Conservation (phyloP, 2,797 vertebrate species). For the Forpus xanthops region DNA sequence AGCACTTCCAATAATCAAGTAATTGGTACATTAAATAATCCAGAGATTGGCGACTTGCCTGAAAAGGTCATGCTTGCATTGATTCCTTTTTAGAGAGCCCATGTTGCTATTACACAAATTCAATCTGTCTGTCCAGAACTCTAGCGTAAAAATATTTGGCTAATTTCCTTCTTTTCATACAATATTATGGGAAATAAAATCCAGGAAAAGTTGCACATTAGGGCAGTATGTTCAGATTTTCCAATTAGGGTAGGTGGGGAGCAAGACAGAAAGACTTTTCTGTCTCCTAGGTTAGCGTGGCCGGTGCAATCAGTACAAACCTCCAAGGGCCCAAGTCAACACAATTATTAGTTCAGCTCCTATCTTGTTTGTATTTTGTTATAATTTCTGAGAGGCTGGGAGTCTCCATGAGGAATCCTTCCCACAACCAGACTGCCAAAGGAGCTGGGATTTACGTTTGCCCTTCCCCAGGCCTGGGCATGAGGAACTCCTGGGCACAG, state of each 20-base stretch:
- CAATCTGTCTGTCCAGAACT: constrained; percentile 45
- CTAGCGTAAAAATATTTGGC: constrained; percentile 28
- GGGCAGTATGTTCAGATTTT: constrained; percentile 5
- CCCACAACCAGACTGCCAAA: background rate
- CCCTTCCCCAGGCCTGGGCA: background rate
- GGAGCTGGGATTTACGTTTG: background rate
- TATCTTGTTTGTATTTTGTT: background rate
- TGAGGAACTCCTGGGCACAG: background rate
- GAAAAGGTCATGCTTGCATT: background rate
- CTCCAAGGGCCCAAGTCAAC: background rate
- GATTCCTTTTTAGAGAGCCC: constrained; percentile 21
- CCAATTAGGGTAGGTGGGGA: background rate
- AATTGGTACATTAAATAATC: constrained; percentile 47
- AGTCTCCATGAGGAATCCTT: background rate
- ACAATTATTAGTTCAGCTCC: background rate
- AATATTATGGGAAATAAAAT: constrained; percentile 35
- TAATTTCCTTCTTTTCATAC: constrained; percentile 45
- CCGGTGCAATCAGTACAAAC: background rate
- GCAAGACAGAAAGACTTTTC: background rate
- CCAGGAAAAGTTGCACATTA: background rate
- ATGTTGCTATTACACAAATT: constrained; percentile 1
- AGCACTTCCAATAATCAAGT: constrained; percentile 62
- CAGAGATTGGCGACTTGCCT: background rate
- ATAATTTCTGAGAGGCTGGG: background rate
- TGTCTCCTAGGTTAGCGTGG: background rate